Percentiles rank a stretch among this genome's conserved stretches.
Conservation (phyloP, 2,113 vertebrate species). For the Coptodon bakossiorum region DNA sequence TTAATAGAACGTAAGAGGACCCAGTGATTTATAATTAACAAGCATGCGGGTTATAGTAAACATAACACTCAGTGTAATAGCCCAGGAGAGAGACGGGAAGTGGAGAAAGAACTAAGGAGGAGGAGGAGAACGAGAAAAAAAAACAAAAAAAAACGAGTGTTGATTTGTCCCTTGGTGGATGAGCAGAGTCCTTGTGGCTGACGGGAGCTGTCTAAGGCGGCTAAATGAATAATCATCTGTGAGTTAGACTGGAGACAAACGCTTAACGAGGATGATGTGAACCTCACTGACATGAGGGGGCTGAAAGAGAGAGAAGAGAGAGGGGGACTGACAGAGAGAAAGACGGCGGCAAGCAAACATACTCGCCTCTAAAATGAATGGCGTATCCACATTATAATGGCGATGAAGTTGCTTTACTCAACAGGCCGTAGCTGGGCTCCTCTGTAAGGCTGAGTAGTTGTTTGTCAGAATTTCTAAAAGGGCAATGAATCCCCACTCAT, state of each 20-base stretch:
- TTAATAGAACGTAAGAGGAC: constrained; percentile 93
- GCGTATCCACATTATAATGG: constrained; percentile 31
- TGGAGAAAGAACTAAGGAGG: constrained; percentile 78
- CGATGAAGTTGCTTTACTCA: constrained; percentile 47
- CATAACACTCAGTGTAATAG: constrained; percentile 88
- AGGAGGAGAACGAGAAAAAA: constrained; percentile 78
- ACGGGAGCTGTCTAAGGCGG: constrained; percentile 95
- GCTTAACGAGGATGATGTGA: constrained; percentile 96
- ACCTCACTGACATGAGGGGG: constrained; percentile 80
- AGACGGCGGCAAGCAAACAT: constrained; percentile 37
- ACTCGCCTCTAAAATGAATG: constrained; percentile 41
- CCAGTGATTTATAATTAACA: constrained; percentile 99
- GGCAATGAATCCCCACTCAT: constrained; percentile 40
- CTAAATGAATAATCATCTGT: constrained; percentile 99
- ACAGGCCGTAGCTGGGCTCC: constrained; percentile 38
- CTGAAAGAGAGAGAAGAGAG: constrained; percentile 22
- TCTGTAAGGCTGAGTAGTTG: constrained; percentile 47
- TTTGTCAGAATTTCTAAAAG: constrained; percentile 56
- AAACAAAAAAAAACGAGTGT: constrained; percentile 69
- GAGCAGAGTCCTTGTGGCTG: constrained; percentile 96
- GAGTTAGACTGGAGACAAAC: constrained; percentile 93
- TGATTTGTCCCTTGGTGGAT: constrained; percentile 96
- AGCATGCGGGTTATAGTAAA: constrained; percentile 92
- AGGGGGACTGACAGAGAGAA: constrained; percentile 28
- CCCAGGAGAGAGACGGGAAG: constrained; percentile 64